Evolutionary conservation across 2,113 vertebrate species (phyloP), one percentile per base, ranked within the genome.

Genomic region (Mesitornis unicolor): DNA sequence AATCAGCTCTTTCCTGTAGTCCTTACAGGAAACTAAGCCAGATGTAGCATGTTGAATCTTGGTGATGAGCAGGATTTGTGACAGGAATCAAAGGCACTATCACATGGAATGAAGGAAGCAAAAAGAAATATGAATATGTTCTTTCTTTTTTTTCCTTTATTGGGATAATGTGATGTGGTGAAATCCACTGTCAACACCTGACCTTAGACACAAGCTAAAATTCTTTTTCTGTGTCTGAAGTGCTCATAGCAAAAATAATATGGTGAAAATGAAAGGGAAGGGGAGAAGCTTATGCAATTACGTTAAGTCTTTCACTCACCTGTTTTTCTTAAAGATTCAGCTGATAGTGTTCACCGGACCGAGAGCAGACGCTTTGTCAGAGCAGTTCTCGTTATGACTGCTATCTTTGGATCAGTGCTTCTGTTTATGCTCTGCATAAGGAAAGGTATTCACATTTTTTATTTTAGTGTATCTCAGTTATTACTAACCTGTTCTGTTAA

Each of bases 361-460:
- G 64, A 85, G 33, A 93, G 25, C 28, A 96, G 95, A 74, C 86
- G 16, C 29, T 47, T 89, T 89, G 38, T 94, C 89, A 84, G 92
- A 92, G 26, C 36, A 70, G 15, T 53, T 77, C 17, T 96, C 40
- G 35, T 71, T 53, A 40, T 63, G 54, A 47, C 53, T 28, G 64
- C 61, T 89, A 47, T 91, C 42, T 31, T 79, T 70, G 95, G 45
- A 93, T 89, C 91, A 48, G 42, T 36, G 22, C 28, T 93, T 71
- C 57, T 84, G 7, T 61, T 82, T 77, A 36, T 40, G 26, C 20
- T 92, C 54, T 93, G 11, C 48, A 3, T 95, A 59, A 89, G 57
- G 54, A 95, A 95, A 94, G 96, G 96, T 97, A 93, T 56, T 67
- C 0, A 82, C 77, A 38, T 36, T 78, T 31, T 77, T 90, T 69